Evolutionary conservation across 1,140 invertebrate genomes (phyloP), one percentile per base, ranked within the genome.

Genomic region (Calliopsis andreniformis): DNA sequence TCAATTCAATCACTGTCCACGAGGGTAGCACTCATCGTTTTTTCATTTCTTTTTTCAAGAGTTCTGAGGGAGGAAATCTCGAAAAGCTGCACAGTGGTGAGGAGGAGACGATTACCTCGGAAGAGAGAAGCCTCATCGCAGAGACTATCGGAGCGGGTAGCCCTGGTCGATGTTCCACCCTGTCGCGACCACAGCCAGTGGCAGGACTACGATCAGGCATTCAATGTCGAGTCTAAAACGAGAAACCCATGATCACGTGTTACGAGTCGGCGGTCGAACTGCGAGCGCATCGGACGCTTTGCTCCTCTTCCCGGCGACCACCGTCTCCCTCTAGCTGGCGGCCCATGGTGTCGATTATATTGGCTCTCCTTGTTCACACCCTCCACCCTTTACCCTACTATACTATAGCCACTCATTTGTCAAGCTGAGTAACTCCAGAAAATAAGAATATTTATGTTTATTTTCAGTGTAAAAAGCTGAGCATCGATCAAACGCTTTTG

Each of bases 161-260:
- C 49, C 39, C 55, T 64, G 14, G 18, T 42, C 16, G 12, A 39
- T n/a, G 28, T 45, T 63, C 76, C 76, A 55, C 32, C n/a, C n/a
- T 23, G 35, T 14, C 76, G 63, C 69, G 59, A 20, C 43, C 75
- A 69, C 16, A 64, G 25, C 42, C 68, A 58, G 59, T 49, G 51
- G 49, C 51, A 78, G 69, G 64, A 79, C 72, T 76, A 75, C 47
- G 66, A 43, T 73, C 28, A 59, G 35, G 32, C 32, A 61, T 79
- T 70, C 62, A 42, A 79, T 59, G 82, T 81, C 70, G 82, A 47
- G 63, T 78, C 82, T 84, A 85, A 85, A 82, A 81, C 63, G 63
- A 82, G 82, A 75, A 71, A 62, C 43, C 77, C 69, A 68, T 42
- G 82, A 84, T 84, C 82, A 84, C 81, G 82, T 84, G 80, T 30